Evolutionary conservation across 2,888 invertebrate species (phyloP), one percentile per base, ranked within the genome.

Genomic region (Drosophila mayaguana): DNA sequence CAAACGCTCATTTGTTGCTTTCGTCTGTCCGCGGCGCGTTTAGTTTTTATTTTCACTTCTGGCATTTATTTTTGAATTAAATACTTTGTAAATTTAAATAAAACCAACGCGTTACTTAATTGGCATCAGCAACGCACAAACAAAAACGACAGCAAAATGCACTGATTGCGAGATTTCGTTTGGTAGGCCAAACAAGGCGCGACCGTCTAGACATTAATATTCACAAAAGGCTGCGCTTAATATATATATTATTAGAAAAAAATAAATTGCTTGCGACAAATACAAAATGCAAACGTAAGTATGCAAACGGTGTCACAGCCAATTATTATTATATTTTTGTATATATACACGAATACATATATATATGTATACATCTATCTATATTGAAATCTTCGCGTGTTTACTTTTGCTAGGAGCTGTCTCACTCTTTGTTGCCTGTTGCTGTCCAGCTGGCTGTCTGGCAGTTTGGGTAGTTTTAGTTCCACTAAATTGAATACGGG

Each of bases 191-290:
- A 81, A 78, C 50, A 76, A 76, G 87, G 81, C 75, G 81, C 68
- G 65, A 51, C 75, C 34, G 45, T 55, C 61, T 72, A 40, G 43
- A 53, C 36, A 88, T 90, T 84, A 63, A 77, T 67, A 88, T 83
- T 90, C 81, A 88, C 56, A 63, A 69, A 77, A 72, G 79, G 76
- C 72, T 65, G 36, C 88, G 77, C 73, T 70, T 66, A 65, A 73
- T 82, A 46, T 60, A 48, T 48, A 70, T 66, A 66, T 63, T 77
- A 63, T 70, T 68, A 74, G 69, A 42, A 36, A 25, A 28, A 40
- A 32, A 43, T 18, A 63, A 56, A 60, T 57, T 38, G 40, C 28
- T 55, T 73, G 54, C 61, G 55, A 45, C 43, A 54, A 55, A 43
- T 48, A 22, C 70, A 70, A 64, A 62, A 90, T 88, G 71, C 18